A percentile compares a stretch with the other conserved stretches of the same genome.
These are phyloP conservation scores for Onychostoma macrolepis DNA, from an alignment of 2,113 vertebrate genomes.

Conservation along the genomic window DNA sequence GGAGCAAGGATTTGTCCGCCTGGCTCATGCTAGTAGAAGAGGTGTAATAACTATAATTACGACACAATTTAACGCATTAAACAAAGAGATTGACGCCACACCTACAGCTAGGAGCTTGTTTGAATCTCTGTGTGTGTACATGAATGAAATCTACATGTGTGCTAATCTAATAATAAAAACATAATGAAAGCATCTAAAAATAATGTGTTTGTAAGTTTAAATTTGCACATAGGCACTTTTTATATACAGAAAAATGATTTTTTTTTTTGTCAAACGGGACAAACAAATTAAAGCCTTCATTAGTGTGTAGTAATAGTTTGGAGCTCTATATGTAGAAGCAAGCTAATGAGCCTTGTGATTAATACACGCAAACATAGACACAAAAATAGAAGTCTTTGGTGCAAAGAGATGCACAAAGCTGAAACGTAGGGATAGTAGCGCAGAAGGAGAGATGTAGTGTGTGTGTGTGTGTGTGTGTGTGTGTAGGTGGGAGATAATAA, in stretches of 20 bases:
- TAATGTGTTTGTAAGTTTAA: neutral
- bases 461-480: conserved; percentile 10
- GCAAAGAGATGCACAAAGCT: neutral
- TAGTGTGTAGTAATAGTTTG: conserved; percentile 28
- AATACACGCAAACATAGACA: neutral
- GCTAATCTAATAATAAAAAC: conserved; percentile 16
- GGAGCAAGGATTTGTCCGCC: conserved; percentile 5
- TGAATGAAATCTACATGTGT: neutral
- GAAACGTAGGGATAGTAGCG: conserved; percentile 4
- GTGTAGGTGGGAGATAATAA: conserved; percentile 24
- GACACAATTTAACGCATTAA: conserved; percentile 42
- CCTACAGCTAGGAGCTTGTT: neutral
- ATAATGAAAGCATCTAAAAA: neutral
- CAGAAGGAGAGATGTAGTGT: conserved; percentile 41
- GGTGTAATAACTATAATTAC: conserved; percentile 45
- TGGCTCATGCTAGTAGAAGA: conserved; percentile 26
- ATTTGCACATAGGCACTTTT: neutral
- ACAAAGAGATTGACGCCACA: conserved; percentile 31
- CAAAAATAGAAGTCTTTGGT: conserved; percentile 26
- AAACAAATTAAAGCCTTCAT: conserved; percentile 12
- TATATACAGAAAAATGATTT: neutral
- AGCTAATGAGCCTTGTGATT: conserved; percentile 41
- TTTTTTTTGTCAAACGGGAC: neutral
- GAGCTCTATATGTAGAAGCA: conserved; percentile 8
- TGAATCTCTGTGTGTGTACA: neutral